phyloP scores from a whole-genome alignment of 2,113 vertebrate species.

The Lota lota region DNA sequence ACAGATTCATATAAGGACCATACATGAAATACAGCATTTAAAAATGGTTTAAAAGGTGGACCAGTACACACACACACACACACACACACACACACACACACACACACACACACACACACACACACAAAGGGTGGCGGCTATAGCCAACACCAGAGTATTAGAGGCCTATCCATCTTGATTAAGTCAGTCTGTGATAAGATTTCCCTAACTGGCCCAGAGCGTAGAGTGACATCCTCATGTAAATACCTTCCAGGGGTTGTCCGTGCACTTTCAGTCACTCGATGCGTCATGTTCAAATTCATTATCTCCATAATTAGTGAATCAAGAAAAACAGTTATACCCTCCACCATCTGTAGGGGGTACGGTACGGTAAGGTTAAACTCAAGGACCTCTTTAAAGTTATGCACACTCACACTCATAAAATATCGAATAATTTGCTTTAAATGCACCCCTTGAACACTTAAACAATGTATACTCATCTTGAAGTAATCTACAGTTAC shows the following conservation, averaged over 20 bases:
- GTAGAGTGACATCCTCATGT: constrained; percentile 21
- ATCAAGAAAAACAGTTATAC: constrained; percentile 37
- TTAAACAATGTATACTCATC: too few relatives aligned
- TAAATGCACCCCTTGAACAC: too few relatives aligned
- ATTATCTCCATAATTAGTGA: constrained; percentile 60
- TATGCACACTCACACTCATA: constrained; percentile 4
- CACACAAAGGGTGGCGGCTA: constrained; percentile 17
- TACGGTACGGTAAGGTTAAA: not conserved
- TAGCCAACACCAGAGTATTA: constrained; percentile 58
- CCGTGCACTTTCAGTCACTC: constrained; percentile 40
- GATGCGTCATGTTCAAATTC: constrained; percentile 43
- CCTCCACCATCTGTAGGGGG: constrained; percentile 28
- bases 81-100: constrained; percentile 10
- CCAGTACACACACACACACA: constrained; percentile 17
- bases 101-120: constrained; percentile 7
- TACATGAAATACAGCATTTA: not conserved
- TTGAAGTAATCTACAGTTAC: too few relatives aligned
- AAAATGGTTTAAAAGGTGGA: constrained; percentile 7
- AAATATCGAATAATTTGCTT: too few relatives aligned
- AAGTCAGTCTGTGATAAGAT: constrained; percentile 26
- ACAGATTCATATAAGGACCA: too few relatives aligned
- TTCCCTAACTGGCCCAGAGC: constrained; percentile 25
- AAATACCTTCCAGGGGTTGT: constrained; percentile 12
- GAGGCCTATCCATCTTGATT: constrained; percentile 45
- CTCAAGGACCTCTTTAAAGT: constrained; percentile 27